Base-by-base conservation (phyloP, 2,113 vertebrate genomes). In the Halichoeres trimaculatus region DNA sequence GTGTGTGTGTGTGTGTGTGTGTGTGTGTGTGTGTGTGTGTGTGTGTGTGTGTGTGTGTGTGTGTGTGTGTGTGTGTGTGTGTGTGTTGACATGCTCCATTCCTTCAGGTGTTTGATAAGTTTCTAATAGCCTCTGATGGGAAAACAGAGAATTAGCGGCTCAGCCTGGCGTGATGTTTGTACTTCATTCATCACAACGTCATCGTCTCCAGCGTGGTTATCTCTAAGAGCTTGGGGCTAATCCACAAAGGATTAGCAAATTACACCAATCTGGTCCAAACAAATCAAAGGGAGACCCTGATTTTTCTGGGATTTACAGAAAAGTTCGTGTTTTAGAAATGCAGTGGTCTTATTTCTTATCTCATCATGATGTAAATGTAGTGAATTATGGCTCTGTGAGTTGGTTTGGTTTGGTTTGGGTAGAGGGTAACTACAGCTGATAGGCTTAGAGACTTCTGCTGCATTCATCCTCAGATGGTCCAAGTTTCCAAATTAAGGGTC, bases 41-140 rank as follows among this genome's bases (percentile, higher is more conserved):
- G 20, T 52, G 30, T 47, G 13, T 50, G 60, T 36, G 58, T 40
- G 56, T 53, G 48, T 48, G 40, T 55, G 38, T 17, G 2, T 35
- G 10, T 43, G 17, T 55, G 38, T 76, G n/a, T 78, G 66, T 45
- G 30, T 30, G 30, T 30, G 30, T 30, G 30, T 35, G 61, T 35
- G 48, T 76, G n/a, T 78, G 66, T 45, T 60, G 54, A 60, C 50
- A 48, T 55, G 69, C 10, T 41, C 43, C 12, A 52, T 38, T 19
- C 57, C 62, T 64, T 63, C 35, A 61, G 67, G 53, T 69, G 43
- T 56, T 41, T 74, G 50, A 82, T 55, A 60, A 61, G 55, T 9
- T 30, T 35, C 30, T 59, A 45, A 40, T 45, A 17, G 41, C 34
- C 5, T 60, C 50, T 70, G 55, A 57, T 58, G 41, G 35, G 55